Base-by-base conservation (phyloP, 2,797 vertebrate species). In the Tamandua tetradactyla region DNA sequence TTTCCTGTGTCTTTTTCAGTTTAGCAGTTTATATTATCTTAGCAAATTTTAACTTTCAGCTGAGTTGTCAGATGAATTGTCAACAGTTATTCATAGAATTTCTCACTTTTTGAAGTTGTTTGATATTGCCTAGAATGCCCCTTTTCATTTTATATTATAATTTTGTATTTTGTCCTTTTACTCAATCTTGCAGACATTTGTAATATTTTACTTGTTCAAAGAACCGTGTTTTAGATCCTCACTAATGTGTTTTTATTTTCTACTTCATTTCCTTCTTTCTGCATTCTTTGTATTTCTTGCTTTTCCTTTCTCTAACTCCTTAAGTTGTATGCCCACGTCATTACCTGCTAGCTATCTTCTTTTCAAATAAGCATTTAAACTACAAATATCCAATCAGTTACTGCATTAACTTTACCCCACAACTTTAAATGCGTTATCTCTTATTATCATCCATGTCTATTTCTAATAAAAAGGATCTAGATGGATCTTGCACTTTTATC, bases 401-500 rank as follows among this genome's bases (percentile, higher is more conserved):
- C 55, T n/a, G 15, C 27, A 57, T 86, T 64, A 75, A 4, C 3
- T 89, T 89, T 32, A 59, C 42, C 11, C 62, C 62, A 44, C 40
- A 42, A 37, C 7, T 64, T 83, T 52, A 82, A 95, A 61, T 72
- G 80, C 64, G 30, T 4, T 72, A 59, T 81, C 78, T 92, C n/a
- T 69, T 91, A 66, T 23, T 76, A 35, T 47, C 64, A 83, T 42
- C 11, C 32, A 35, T 4, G 18, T 66, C 10, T 62, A 12, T 69
- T 74, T 90, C 30, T 85, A 66, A 61, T 42, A 44, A 86, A 90
- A 30, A 91, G 37, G 81, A 89, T 75, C 59, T 79, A 55, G 55
- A 42, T 11, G 23, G 14, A 0, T 62, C 3, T 10, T 71, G 42
- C n/a, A 55, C 8, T 76, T 87, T 37, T 92, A 1, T 40, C 12